Evolutionary conservation across 2,113 vertebrate species (phyloP).

Genomic region (Marmota monax): DNA sequence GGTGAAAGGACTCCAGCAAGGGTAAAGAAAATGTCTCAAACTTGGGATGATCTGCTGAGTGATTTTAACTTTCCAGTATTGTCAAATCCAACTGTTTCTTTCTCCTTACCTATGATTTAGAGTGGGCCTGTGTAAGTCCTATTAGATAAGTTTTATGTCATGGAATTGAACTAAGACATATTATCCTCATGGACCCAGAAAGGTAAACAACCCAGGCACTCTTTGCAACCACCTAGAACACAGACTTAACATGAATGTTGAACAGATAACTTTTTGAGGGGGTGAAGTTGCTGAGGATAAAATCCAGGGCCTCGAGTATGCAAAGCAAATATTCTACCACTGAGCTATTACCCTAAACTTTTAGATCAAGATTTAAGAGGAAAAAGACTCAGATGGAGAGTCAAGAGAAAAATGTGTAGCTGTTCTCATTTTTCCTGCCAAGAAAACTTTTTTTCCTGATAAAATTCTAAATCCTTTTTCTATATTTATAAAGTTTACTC

Average conservation of each 20-base stretch:
- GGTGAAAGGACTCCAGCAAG: neutral
- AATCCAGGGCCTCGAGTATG: neutral
- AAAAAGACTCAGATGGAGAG: neutral
- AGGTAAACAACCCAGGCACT: neutral
- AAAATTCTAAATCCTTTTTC: neutral
- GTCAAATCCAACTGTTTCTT: neutral
- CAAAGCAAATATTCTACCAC: neutral
- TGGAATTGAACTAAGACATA: neutral
- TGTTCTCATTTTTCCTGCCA: neutral
- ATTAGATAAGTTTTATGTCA: neutral
- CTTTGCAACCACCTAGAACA: neutral
- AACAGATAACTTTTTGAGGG: neutral
- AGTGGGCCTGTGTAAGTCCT: neutral
- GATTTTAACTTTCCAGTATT: neutral
- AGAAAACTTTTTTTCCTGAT: neutral
- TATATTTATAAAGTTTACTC: neutral
- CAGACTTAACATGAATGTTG: neutral
- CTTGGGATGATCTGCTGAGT: neutral
- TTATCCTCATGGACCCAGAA: neutral
- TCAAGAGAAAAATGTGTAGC: neutral
- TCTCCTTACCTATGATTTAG: neutral
- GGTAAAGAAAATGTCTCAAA: neutral
- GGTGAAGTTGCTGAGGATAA: neutral
- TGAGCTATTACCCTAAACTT: neutral
- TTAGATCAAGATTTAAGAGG: neutral